Evolutionary conservation across 2,888 invertebrate species (phyloP), one percentile per base, ranked within the genome.

Genomic region (Standfussiana lucernea): DNA sequence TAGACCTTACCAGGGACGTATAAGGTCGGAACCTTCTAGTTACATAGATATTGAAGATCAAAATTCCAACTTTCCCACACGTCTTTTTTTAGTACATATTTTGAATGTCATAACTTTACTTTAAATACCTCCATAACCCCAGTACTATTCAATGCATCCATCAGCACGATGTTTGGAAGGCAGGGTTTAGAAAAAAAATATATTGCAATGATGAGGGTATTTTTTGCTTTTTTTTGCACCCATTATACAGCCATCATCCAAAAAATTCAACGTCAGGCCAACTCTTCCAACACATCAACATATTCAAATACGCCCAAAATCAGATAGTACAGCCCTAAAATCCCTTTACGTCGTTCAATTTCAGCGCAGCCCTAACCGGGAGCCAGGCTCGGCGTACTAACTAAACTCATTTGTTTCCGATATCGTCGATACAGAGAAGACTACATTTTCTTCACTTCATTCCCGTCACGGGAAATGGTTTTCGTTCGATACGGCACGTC

Each of bases 361-460:
- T 79, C 67, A 83, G 68, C 75, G n/a, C 84, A 84, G 56, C 77
- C 83, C 80, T 75, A 83, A 66, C 80, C 71, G 65, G 62, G 70
- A 80, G 85, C 86, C 86, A 40, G 65, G 66, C 77, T 67, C 77
- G 79, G 79, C 76, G 85, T 84, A 85, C 89, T 89, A 91, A 90
- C 91, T 90, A 89, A 92, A 91, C 91, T 92, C 92, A 91, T 92
- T 92, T 92, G 90, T 92, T 91, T 89, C 86, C 89, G 89, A 92
- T 92, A 92, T 90, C 90, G 83, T 50, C 85, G 86, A 89, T 91
- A 91, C 87, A 88, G 87, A 75, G 85, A 79, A 86, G 89, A 87
- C 88, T 91, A 90, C 88, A 91, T 92, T 92, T 90, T 89, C 91
- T 87, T 89, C 91, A 90, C 90, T 90, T 89, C 91, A 89, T 91